Conservation (phyloP, 2,113 vertebrate species). For the Gallinago media region DNA sequence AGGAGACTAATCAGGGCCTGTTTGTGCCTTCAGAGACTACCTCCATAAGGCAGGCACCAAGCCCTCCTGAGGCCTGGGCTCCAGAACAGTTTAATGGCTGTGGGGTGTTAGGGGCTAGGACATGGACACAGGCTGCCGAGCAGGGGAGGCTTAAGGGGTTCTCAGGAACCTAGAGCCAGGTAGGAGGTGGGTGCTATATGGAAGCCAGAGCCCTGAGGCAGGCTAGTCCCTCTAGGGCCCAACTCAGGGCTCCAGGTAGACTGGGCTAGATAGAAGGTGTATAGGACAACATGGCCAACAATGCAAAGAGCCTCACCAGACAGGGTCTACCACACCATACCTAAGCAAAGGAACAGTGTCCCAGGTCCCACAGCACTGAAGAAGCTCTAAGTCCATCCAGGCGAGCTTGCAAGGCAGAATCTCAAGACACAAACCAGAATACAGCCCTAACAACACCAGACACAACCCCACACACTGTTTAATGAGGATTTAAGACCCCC, state of each 20-base stretch:
- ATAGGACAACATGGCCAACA: too few species aligned
- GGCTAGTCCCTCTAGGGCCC: neutral
- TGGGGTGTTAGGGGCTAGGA: accelerated
- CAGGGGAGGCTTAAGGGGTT: neutral
- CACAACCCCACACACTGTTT: accelerated
- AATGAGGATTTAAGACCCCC: accelerated
- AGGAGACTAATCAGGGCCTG: neutral
- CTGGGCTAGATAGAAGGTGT: neutral
- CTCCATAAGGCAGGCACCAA: neutral
- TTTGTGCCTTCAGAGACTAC: neutral
- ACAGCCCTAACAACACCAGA: neutral
- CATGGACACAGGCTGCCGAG: too few species aligned
- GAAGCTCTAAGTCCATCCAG: too few species aligned
- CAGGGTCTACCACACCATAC: neutral
- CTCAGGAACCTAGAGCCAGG: neutral
- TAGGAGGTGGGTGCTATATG: accelerated
- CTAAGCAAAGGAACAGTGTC: too few species aligned
- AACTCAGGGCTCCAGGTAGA: neutral
- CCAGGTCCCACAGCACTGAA: too few species aligned
- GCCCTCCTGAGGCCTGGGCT: too few species aligned
- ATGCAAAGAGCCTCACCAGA: neutral
- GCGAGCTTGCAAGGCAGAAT: accelerated
- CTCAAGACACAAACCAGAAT: neutral
- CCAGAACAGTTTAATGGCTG: neutral
- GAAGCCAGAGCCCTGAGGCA: neutral